Percentiles rank a stretch among this genome's conserved stretches.
Conservation (phyloP, 1,140 invertebrate species). For the Anastatus disparis region DNA sequence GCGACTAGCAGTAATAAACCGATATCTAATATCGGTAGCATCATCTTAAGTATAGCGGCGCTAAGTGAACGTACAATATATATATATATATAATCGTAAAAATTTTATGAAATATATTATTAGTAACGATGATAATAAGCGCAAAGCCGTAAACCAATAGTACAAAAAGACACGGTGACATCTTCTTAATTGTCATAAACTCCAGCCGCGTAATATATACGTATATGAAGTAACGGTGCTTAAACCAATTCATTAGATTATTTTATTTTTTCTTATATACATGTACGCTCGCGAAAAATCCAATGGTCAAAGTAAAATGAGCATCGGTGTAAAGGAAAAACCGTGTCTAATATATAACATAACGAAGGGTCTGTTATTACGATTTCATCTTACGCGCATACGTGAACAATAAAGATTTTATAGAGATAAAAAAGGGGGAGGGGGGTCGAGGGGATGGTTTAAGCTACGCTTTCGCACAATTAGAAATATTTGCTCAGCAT, state of each 20-base stretch:
- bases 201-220: background rate
- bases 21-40: conserved; percentile 2
- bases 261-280: no score
- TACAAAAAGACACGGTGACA: background rate
- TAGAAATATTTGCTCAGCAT: conserved; percentile 56
- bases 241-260: background rate
- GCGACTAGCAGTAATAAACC: conserved; percentile 30
- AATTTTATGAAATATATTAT: conserved; percentile 30
- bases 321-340: background rate
- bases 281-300: no score
- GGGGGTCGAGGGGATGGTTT: no score
- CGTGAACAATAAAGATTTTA: conserved; percentile 57
- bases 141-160: no score
- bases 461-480: conserved; percentile 42
- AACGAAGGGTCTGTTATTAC: no score
- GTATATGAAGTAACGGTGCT: no score
- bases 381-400: background rate
- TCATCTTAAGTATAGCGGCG: background rate
- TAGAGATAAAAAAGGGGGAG: no score
- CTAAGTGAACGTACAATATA: conserved; percentile 31
- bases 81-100: conserved; percentile 39
- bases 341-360: conserved; percentile 7
- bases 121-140: background rate
- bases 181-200: conserved; percentile 33
- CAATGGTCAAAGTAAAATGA: background rate